Evolutionary conservation across 1,140 invertebrate species (phyloP).

Genomic region (Bombus sibiricus): DNA sequence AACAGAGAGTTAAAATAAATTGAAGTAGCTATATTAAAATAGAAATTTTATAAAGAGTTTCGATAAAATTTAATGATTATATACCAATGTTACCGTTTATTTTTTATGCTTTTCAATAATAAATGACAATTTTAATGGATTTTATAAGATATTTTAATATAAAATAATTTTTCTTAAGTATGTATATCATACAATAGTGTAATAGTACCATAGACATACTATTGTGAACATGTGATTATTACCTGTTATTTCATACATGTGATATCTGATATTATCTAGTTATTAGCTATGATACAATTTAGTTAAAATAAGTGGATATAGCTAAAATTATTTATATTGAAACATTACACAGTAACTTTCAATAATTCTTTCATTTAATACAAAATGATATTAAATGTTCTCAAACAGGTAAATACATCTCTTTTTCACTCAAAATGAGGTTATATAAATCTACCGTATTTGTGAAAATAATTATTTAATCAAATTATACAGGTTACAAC

Average conservation of each 20-base stretch:
- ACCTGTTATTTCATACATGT: not conserved
- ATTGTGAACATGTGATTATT: not conserved
- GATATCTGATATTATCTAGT: not conserved
- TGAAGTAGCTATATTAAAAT: not conserved
- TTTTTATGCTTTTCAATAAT: not conserved
- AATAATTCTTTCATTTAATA: not conserved
- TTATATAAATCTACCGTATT: conserved; percentile 5
- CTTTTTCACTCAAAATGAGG: not conserved
- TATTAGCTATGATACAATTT: not conserved
- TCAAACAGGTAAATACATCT: conserved; percentile 56
- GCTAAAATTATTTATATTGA: not conserved
- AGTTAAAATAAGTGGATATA: not conserved
- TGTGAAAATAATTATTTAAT: conserved; percentile 19
- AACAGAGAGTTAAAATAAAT: no score
- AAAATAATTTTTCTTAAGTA: not conserved
- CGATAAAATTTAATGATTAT: not conserved
- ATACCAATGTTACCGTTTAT: not conserved
- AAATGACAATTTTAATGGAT: not conserved
- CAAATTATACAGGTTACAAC: conserved; percentile 21
- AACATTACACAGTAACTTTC: not conserved
- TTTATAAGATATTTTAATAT: not conserved
- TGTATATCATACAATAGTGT: not conserved
- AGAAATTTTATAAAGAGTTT: not conserved
- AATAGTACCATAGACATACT: no score
- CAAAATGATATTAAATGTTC: conserved; percentile 60